Conservation (phyloP, 2,888 invertebrate genomes). For the Melieria picta region DNA sequence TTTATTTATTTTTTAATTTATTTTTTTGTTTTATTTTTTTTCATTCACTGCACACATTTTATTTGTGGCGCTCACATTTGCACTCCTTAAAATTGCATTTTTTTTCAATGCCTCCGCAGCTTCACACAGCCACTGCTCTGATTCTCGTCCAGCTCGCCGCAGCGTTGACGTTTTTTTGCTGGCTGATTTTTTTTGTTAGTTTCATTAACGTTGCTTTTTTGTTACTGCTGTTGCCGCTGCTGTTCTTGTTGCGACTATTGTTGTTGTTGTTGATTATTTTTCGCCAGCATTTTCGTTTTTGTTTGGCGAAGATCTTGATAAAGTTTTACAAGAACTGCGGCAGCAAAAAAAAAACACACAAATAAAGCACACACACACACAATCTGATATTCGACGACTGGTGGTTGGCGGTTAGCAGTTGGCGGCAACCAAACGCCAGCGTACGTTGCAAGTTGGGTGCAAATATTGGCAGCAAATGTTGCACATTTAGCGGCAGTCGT, state of each 20-base stretch:
- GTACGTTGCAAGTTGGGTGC: slow-evolving; percentile 34
- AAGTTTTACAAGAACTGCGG: slow-evolving; percentile 34
- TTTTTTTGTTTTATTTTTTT: background rate
- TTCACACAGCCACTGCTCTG: too few relatives aligned
- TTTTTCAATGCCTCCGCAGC: background rate
- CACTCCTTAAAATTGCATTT: background rate
- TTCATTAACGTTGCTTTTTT: too few relatives aligned
- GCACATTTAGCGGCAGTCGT: slow-evolving; percentile 40
- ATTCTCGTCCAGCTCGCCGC: too few relatives aligned
- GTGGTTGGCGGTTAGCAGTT: too few relatives aligned
- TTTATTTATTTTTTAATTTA: background rate
- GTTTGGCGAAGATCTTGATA: slow-evolving; percentile 41
- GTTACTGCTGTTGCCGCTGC: too few relatives aligned
- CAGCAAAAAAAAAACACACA: slow-evolving; percentile 33
- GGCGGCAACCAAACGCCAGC: too few relatives aligned
- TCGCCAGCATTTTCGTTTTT: too few relatives aligned
- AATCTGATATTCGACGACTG: slow-evolving; percentile 38
- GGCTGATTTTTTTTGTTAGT: too few relatives aligned
- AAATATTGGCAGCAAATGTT: slow-evolving; percentile 46
- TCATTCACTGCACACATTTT: background rate
- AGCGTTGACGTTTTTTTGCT: too few relatives aligned
- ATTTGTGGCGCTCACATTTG: background rate
- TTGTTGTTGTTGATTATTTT: too few relatives aligned
- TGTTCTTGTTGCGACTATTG: too few relatives aligned
- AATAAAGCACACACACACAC: slow-evolving; percentile 37